phyloP scores from a whole-genome alignment of 2,888 invertebrate genomes.

The Morpho achilles region DNA sequence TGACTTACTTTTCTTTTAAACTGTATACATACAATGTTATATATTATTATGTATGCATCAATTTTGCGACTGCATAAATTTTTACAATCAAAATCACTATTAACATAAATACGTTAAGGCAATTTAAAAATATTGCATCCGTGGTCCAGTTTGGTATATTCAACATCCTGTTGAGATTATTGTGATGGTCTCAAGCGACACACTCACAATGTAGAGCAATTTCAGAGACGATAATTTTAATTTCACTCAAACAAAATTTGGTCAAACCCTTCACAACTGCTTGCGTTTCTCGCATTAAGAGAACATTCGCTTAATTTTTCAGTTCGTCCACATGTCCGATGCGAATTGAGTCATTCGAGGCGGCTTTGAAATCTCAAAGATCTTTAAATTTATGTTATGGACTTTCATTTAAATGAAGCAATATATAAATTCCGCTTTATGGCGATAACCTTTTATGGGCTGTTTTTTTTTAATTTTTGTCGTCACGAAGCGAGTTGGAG shows the following conservation, averaged over 20 bases:
- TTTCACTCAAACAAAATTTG: slow-evolving; percentile 40
- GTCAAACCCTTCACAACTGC: slow-evolving; percentile 42
- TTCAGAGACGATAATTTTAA: slow-evolving; percentile 24
- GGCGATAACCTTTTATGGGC: slow-evolving; percentile 8
- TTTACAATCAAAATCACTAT: slow-evolving; percentile 8
- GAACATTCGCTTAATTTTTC: slow-evolving; percentile 34
- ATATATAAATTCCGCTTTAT: slow-evolving; percentile 34
- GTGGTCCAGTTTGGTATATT: slow-evolving; percentile 17
- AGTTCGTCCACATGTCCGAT: slow-evolving; percentile 42
- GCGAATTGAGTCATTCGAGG: slow-evolving; percentile 51
- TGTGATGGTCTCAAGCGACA: slow-evolving; percentile 1
- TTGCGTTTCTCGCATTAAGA: slow-evolving; percentile 32
- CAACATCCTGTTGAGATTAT: slow-evolving; percentile 11
- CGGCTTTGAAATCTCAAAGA: slow-evolving; percentile 36
- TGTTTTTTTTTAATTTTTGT: slow-evolving; percentile 27
- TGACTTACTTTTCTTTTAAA: neutral
- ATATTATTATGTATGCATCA: neutral
- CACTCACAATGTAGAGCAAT: slow-evolving; percentile 4
- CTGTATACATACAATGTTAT: neutral
- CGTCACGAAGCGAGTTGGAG: slow-evolving; percentile 1
- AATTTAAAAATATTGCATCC: slow-evolving; percentile 6
- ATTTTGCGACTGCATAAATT: neutral
- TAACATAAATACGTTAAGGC: slow-evolving; percentile 9
- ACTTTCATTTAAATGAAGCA: slow-evolving; percentile 46
- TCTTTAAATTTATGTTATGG: slow-evolving; percentile 47